These are phyloP conservation scores for Dusona sp. DNA, from an alignment of 2,888 invertebrate species.

Conservation along the genomic window DNA sequence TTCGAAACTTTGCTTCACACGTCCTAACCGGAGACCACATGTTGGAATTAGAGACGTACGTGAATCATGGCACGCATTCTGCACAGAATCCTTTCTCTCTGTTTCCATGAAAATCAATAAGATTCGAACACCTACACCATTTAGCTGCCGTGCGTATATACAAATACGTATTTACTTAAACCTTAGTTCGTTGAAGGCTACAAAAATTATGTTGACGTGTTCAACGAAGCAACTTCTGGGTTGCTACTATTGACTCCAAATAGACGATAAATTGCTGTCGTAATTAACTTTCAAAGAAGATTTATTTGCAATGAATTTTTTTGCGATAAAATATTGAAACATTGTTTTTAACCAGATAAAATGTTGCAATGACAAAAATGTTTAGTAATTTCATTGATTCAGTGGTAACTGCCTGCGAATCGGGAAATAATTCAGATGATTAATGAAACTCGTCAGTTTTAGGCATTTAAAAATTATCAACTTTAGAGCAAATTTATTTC, in stretches of 20 bases:
- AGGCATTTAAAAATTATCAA: neutral
- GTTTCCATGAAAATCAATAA: constrained; percentile 41
- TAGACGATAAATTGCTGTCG: neutral
- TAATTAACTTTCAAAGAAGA: neutral
- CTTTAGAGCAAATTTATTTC: neutral
- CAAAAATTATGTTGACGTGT: constrained; percentile 1
- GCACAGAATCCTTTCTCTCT: constrained; percentile 50
- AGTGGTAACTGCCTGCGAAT: neutral
- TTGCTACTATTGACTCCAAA: neutral
- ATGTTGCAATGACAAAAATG: neutral
- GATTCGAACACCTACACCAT: constrained; percentile 2
- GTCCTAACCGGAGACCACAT: neutral
- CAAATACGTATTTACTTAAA: neutral
- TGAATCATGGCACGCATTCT: constrained; percentile 38
- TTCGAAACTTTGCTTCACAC: constrained; percentile 39
- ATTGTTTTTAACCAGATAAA: neutral
- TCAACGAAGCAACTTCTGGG: neutral
- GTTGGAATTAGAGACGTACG: constrained; percentile 35
- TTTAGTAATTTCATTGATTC: neutral
- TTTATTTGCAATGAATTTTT: neutral
- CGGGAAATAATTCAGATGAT: neutral
- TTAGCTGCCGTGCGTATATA: neutral
- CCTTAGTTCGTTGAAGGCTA: constrained; percentile 19
- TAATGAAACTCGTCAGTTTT: neutral
- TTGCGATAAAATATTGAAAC: neutral